Evolutionary conservation across 1,140 invertebrate species (phyloP).

Genomic region (Hyposmocoma kahamanoa): DNA sequence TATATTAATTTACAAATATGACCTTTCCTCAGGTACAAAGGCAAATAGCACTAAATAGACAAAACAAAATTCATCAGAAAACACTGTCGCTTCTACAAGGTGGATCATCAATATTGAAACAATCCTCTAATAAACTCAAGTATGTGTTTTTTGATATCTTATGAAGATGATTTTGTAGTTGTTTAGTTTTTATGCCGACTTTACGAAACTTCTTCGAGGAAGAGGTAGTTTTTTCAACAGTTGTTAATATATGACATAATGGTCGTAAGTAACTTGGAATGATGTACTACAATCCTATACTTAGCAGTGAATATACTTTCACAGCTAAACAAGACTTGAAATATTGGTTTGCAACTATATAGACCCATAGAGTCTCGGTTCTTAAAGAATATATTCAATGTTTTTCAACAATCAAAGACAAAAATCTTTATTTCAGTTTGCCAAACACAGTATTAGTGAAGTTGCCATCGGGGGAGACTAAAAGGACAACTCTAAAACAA

Average conservation of each 20-base stretch:
- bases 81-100: constrained; percentile 82
- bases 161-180: not conserved
- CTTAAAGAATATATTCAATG: too few species aligned
- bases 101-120: constrained; percentile 74
- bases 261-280: too few species aligned
- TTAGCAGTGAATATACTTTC: too few species aligned
- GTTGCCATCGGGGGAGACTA: constrained; percentile 76
- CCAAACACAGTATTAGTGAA: constrained; percentile 78
- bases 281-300: too few species aligned
- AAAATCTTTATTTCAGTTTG: constrained; percentile 48
- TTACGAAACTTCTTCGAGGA: too few species aligned
- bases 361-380: too few species aligned
- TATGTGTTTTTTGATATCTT: constrained; percentile 26
- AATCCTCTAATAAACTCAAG: constrained; percentile 63
- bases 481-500: constrained; percentile 61
- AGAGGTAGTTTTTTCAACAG: too few species aligned
- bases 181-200: too few species aligned
- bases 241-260: too few species aligned
- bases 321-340: too few species aligned
- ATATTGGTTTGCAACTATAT: too few species aligned
- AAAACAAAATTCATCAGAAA: constrained; percentile 79
- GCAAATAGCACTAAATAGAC: constrained; percentile 80
- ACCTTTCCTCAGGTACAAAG: constrained; percentile 74
- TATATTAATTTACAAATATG: too few species aligned
- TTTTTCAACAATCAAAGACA: constrained; percentile 2